Conservation (phyloP, 2,888 invertebrate species). For the Caenorhabditis becei region DNA sequence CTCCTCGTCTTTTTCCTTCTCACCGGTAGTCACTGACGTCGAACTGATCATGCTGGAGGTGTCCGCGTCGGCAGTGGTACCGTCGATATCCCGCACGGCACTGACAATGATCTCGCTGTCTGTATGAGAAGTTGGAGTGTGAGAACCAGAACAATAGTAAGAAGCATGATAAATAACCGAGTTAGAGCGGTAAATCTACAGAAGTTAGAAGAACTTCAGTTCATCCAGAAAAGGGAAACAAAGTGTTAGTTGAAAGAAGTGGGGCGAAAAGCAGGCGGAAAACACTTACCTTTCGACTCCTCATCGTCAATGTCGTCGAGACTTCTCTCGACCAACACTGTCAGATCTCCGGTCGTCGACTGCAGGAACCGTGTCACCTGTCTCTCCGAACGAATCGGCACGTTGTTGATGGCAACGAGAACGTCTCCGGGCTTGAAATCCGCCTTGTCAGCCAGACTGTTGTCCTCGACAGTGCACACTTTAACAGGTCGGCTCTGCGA, state of each 20-base stretch:
- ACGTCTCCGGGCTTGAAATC: conserved; percentile 75
- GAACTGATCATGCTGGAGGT: conserved; percentile 37
- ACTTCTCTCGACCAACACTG: conserved; percentile 77
- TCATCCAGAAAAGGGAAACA: conserved; percentile 2
- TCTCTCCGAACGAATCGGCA: conserved; percentile 76
- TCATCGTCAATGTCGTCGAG: conserved; percentile 73
- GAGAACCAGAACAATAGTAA: not conserved
- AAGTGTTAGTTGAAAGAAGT: conserved; percentile 13
- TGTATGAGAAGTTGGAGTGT: conserved; percentile 9
- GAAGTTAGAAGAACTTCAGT: not conserved
- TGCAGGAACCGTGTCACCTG: conserved; percentile 76
- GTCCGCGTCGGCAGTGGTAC: conserved; percentile 20
- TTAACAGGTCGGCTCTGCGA: conserved; percentile 62
- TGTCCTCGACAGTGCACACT: conserved; percentile 70
- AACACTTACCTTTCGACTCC: conserved; percentile 64
- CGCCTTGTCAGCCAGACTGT: conserved; percentile 76
- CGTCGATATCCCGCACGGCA: conserved; percentile 54
- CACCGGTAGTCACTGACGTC: conserved; percentile 30
- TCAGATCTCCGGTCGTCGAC: conserved; percentile 77
- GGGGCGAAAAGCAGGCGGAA: not conserved
- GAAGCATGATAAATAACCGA: conserved; percentile 31
- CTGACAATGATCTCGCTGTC: conserved; percentile 53
- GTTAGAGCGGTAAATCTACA: conserved; percentile 5
- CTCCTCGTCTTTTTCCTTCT: conserved; percentile 33
- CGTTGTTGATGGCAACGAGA: conserved; percentile 78